Base-by-base conservation (phyloP, 1,140 invertebrate genomes). In the Phymorhynchus buccinoides region DNA sequence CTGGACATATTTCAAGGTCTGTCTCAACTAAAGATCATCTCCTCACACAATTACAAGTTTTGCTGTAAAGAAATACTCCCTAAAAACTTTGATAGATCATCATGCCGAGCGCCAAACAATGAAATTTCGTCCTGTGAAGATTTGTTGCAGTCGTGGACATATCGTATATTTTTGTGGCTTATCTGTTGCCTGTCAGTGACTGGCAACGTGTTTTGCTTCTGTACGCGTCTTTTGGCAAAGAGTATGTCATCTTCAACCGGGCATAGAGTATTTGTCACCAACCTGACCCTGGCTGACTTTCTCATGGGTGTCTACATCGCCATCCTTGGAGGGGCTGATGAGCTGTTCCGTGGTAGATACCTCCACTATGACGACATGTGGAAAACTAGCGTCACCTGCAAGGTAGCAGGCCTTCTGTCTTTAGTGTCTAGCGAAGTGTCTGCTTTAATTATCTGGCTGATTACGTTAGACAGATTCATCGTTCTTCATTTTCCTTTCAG, bases 301-400 rank as follows among this genome's bases (percentile, higher is more conserved):
- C 16, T 68, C 30, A 91, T 91, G 90, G 91, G 91, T 18, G 68
- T 91, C 2, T 91, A 91, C 71, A 39, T 91, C 42, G 83, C 89
- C 27, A 89, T 91, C 18, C 90, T 91, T 27, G 90, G 89, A 37
- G 68, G 75, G 4, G 48, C 90, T 1, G 90, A 91, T 73, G 79
- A 85, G 27, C 30, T 75, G 32, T 91, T 87, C 82, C 84, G 88
- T 6, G 89, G 88, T 30, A 79, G 35, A 1, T 91, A 91, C 68
- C 83, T 87, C 27, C 79, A 71, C 30, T 75, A 89, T 73, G 89
- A 88, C 14, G 73, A 71, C 1, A 30, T 68, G 16, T 91, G 91
- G 91, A 86, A 85, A 22, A 41, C 84, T 14, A 89, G 91, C 39
- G 30, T 1, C 0, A 37, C 79, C 1, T 91, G 91, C 78, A 81